phyloP scores from a whole-genome alignment of 2,888 invertebrate species.

The Eurois occulta region DNA sequence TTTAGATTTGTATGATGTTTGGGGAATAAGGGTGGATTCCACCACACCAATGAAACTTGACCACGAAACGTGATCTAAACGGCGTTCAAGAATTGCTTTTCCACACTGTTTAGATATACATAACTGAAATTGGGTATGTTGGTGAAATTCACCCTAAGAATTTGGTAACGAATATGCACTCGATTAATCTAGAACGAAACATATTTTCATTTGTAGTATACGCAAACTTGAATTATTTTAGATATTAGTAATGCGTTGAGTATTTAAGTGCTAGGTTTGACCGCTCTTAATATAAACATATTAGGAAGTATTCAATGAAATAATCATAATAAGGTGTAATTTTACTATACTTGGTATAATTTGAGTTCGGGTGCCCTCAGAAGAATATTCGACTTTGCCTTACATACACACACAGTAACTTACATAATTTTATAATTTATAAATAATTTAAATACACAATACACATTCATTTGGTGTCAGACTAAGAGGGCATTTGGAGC shows the following conservation, averaged over 20 bases:
- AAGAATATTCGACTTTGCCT: conserved; percentile 42
- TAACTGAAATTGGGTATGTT: too few relatives aligned
- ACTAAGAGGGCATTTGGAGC: conserved; percentile 73
- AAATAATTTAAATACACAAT: conserved; percentile 71
- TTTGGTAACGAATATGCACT: conserved; percentile 12
- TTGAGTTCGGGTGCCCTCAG: background rate
- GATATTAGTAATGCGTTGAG: background rate
- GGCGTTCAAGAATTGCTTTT: background rate
- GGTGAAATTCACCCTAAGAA: background rate
- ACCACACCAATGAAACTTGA: background rate
- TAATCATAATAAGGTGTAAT: background rate
- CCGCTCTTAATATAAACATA: background rate
- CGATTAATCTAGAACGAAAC: background rate
- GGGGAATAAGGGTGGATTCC: background rate
- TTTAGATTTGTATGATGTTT: conserved; percentile 17
- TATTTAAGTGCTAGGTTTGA: background rate
- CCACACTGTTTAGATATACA: background rate
- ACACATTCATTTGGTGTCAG: conserved; percentile 78
- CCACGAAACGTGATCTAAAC: background rate
- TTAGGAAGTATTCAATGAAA: background rate
- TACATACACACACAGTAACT: conserved; percentile 57
- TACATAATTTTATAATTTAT: conserved; percentile 65
- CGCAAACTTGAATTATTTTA: conserved; percentile 1
- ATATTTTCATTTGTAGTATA: conserved; percentile 11
- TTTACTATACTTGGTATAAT: background rate